phyloP scores from a whole-genome alignment of 64 coral and sea anemone species.

The Montipora sp. region DNA sequence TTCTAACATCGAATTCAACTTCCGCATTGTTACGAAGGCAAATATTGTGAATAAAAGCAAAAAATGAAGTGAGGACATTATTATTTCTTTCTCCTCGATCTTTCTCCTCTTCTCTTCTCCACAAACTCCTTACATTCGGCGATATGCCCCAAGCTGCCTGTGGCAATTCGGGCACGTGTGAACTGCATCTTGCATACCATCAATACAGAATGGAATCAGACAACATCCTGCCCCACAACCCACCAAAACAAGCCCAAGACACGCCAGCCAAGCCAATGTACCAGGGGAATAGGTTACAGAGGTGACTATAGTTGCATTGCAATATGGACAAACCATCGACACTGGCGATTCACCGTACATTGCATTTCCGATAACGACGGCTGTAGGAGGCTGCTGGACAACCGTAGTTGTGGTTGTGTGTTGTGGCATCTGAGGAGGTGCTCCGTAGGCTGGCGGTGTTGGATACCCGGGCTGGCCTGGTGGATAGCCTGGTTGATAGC shows the following conservation, averaged over 20 bases:
- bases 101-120: not conserved
- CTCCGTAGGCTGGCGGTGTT: conserved; percentile 18
- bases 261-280: conserved; percentile 60
- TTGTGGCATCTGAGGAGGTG: not conserved
- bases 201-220: conserved; percentile 77
- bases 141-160: conserved; percentile 39
- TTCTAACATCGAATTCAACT: no score
- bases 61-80: no score
- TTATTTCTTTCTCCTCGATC: not conserved
- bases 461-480: conserved; percentile 1
- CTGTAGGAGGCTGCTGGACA: not conserved
- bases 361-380: conserved; percentile 24
- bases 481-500: conserved; percentile 4
- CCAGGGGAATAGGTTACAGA: conserved; percentile 43
- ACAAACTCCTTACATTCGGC: conserved; percentile 26
- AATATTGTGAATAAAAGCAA: no score
- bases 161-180: conserved; percentile 81
- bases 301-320: conserved; percentile 46
- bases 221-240: conserved; percentile 76
- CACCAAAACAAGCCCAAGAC: conserved; percentile 35
- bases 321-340: conserved; percentile 38
- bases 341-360: conserved; percentile 53
- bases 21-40: no score
- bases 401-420: conserved; percentile 5
- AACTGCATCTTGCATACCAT: conserved; percentile 55